Evolutionary conservation across 2,797 vertebrate species (phyloP), one percentile per base, ranked within the genome.

Genomic region (Protosalanx chinensis): DNA sequence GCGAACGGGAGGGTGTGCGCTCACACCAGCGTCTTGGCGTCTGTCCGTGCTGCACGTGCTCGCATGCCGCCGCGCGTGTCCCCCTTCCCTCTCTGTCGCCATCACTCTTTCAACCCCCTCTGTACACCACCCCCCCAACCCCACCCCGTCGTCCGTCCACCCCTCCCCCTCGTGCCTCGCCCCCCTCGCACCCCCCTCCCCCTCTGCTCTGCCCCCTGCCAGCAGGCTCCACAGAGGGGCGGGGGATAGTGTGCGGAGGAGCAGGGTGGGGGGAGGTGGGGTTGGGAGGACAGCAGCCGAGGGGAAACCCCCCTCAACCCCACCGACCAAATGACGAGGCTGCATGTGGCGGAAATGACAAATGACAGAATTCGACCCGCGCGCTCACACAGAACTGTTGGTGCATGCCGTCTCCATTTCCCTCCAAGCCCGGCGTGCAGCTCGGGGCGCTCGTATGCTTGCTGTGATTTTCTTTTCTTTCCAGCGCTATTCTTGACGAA

Each of bases 71-170:
- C 82, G 64, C 81, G 72, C 23, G 23, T 27, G 23, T 27, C 23
- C 23, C 82, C 81, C 81, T 53, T 30, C 76, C 79, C 79, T 81
- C 71, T 6, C 70, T 86, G 67, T 76, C 77, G 80, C 65, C 72
- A 29, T 66, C 56, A 15, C 35, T 8, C 16, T 33, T 29, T 35
- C 62, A 30, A 23, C 58, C 59, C 35, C 37, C 37, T 62, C 37
- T 7, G 61, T 27, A 1, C 23, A 27, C 23, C 23, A 27, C 23
- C 23, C 23, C 23, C 23, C 23, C 23, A 27, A 27, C 23, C 23
- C 23, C 23, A 27, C 23, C 23, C 23, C 23, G 23, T 27, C 6
- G 60, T 16, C 70, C 60, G 20, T 37, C 57, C 57, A 82, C 76
- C 77, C 81, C 79, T 77, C 80, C 87, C 83, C 77, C 33, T 15